These are phyloP conservation scores for Cotesia congregata DNA, from an alignment of 2,888 invertebrate genomes.

Conservation along the genomic window DNA sequence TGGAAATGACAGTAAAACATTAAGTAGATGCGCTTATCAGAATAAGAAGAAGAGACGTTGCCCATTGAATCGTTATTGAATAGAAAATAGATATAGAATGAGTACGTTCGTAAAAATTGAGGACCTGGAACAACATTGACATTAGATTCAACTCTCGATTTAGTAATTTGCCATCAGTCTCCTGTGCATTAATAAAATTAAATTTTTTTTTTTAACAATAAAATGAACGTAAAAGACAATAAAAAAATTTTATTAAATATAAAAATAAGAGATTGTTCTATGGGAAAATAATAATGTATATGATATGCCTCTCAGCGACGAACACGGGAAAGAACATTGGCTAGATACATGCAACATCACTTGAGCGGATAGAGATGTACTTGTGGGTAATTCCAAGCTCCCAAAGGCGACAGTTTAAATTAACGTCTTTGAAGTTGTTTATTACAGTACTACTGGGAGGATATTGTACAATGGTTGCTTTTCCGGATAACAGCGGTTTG, in stretches of 20 bases:
- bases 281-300: not conserved
- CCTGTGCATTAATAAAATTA: too few species aligned
- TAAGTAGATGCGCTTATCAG: not conserved
- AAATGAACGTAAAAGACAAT: too few species aligned
- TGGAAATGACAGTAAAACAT: not conserved
- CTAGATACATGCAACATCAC: not conserved
- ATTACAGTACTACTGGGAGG: not conserved
- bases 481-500: slow-evolving; percentile 52
- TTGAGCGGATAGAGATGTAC: not conserved
- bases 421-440: not conserved
- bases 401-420: not conserved
- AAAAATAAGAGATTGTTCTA: too few species aligned
- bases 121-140: too few species aligned
- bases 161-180: too few species aligned
- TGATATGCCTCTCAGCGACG: not conserved
- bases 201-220: too few species aligned
- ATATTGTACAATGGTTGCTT: slow-evolving; percentile 30
- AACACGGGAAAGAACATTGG: not conserved
- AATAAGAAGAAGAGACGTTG: not conserved
- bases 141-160: too few species aligned
- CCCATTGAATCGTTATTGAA: not conserved
- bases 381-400: not conserved
- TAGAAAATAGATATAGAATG: too few species aligned
- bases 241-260: too few species aligned
- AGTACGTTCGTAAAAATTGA: too few species aligned